These are phyloP conservation scores for Notospermus geniculatus DNA, from an alignment of 1,140 invertebrate genomes.

Conservation along the genomic window DNA sequence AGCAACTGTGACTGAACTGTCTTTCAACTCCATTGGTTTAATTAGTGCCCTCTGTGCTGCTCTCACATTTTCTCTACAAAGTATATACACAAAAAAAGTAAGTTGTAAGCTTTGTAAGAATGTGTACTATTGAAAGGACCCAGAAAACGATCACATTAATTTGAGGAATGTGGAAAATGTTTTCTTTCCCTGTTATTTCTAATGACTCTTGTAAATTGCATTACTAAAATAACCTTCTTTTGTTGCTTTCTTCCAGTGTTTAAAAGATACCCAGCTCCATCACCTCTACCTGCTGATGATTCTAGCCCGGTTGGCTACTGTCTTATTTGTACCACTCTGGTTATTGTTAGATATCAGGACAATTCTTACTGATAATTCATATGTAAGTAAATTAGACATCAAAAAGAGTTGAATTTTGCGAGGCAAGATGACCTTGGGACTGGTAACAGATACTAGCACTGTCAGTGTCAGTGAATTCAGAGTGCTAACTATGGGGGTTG, in stretches of 20 bases:
- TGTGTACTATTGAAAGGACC: too few species aligned
- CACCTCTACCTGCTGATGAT: conserved; percentile 83
- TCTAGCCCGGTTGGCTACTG: conserved; percentile 73
- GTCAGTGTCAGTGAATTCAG: too few species aligned
- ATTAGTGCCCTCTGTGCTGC: conserved; percentile 85
- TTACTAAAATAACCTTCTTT: too few species aligned
- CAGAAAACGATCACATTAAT: too few species aligned
- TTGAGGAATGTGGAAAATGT: too few species aligned
- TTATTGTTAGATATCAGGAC: conserved; percentile 69
- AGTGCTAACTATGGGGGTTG: too few species aligned
- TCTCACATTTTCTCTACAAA: conserved; percentile 86
- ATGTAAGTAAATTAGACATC: conserved; percentile 50
- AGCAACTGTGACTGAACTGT: conserved; percentile 88
- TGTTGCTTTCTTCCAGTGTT: conserved; percentile 63
- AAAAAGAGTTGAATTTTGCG: too few species aligned
- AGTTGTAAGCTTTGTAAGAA: conserved; percentile 13
- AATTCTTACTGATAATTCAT: conserved; percentile 64
- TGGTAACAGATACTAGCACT: too few species aligned
- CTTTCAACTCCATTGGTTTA: conserved; percentile 85
- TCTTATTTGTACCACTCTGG: conserved; percentile 89
- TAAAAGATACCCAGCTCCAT: conserved; percentile 84
- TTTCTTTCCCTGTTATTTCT: too few species aligned
- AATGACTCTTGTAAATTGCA: too few species aligned
- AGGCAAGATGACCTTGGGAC: too few species aligned
- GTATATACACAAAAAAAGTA: conserved; percentile 96